A percentile compares a stretch with the other conserved stretches of the same genome.
These are phyloP conservation scores for Pedetes capensis DNA, from an alignment of 2,113 vertebrate genomes.

Conservation along the genomic window DNA sequence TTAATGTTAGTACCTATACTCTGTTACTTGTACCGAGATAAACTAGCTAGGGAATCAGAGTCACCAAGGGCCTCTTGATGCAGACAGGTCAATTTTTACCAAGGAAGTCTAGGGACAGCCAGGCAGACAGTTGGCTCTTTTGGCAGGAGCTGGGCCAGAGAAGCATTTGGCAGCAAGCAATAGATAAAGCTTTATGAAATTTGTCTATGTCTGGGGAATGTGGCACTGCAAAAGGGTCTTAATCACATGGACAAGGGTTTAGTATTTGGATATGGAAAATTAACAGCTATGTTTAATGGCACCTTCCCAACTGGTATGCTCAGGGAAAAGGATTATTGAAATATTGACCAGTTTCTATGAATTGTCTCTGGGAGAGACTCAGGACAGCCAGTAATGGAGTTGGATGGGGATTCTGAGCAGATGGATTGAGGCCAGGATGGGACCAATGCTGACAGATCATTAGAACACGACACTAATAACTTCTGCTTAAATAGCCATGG, in stretches of 20 bases:
- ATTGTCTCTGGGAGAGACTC: neutral
- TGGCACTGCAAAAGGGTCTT: neutral
- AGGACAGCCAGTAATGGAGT: neutral
- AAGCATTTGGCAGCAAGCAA: conserved; percentile 56
- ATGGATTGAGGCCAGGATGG: conserved; percentile 35
- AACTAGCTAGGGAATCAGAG: conserved; percentile 9
- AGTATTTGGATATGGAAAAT: neutral
- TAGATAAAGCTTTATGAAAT: conserved; percentile 30
- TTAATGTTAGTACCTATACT: neutral
- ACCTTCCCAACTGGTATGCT: neutral
- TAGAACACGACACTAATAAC: neutral
- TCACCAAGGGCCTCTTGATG: neutral
- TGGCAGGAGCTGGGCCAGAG: conserved; percentile 30
- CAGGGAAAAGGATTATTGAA: neutral
- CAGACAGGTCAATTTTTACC: conserved; percentile 35
- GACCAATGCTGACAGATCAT: conserved; percentile 40
- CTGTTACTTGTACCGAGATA: neutral
- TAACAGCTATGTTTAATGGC: conserved; percentile 2
- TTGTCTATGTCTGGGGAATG: conserved; percentile 38
- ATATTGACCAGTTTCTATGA: neutral
- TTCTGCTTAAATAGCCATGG: conserved; percentile 37
- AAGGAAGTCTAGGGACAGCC: conserved; percentile 34
- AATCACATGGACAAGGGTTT: neutral
- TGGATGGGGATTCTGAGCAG: conserved; percentile 48
- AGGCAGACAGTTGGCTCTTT: conserved; percentile 68